A percentile compares a stretch with the other conserved stretches of the same genome.
phyloP scores from a whole-genome alignment of 1,140 invertebrate species.

The Kradibia gibbosae region DNA sequence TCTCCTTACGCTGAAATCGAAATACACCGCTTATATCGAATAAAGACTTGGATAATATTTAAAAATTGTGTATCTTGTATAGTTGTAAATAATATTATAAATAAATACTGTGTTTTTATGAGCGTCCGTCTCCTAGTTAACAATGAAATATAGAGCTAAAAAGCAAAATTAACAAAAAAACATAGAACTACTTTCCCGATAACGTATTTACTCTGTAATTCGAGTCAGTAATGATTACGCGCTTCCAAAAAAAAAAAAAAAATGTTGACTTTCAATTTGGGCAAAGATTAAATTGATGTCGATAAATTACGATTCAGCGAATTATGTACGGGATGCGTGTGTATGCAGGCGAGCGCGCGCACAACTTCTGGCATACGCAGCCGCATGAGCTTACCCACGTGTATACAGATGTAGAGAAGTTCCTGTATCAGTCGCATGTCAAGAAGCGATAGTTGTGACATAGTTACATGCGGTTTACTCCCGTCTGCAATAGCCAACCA shows the following conservation, averaged over 20 bases:
- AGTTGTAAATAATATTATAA: background rate
- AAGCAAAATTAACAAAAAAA: background rate
- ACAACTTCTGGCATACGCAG: no score
- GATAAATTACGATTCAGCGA: conserved; percentile 10
- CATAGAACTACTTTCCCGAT: background rate
- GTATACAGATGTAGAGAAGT: conserved; percentile 2
- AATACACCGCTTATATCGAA: no score
- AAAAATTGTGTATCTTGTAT: no score
- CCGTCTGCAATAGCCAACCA: conserved; percentile 10
- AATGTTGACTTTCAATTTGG: conserved; percentile 31
- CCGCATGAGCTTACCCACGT: no score
- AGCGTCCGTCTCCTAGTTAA: background rate
- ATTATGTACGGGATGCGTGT: background rate
- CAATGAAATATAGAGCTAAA: no score
- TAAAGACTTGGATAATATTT: background rate
- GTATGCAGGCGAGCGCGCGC: background rate
- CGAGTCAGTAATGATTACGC: conserved; percentile 18
- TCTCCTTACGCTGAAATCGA: no score
- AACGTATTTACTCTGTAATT: background rate
- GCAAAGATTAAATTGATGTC: conserved; percentile 25
- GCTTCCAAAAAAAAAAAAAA: background rate
- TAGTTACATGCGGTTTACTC: conserved; percentile 26
- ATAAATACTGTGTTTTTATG: background rate
- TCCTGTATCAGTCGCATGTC: background rate
- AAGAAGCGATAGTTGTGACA: conserved; percentile 28